phyloP scores from a whole-genome alignment of 1,140 invertebrate genomes.

The Gerris buenoi region DNA sequence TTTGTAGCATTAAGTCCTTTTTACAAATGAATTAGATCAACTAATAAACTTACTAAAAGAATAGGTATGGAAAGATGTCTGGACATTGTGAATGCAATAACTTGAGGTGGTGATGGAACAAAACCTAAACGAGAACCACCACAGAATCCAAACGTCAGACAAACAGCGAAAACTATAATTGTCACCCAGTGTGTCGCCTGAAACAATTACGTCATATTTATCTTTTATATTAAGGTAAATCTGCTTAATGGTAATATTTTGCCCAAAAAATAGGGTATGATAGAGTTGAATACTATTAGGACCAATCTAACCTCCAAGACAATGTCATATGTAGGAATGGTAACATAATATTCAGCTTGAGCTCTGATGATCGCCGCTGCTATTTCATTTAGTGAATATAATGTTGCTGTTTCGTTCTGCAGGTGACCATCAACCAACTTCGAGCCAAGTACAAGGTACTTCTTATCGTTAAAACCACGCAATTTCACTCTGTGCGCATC shows the following conservation, averaged over 20 bases:
- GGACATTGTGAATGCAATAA: not conserved
- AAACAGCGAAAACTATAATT: not conserved
- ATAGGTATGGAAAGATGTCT: not conserved
- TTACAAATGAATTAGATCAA: too few relatives aligned
- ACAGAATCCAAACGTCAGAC: not conserved
- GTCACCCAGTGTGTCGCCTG: not conserved
- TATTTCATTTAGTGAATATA: not conserved
- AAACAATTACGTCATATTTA: too few relatives aligned
- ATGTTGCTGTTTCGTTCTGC: not conserved
- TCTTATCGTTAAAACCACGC: not conserved
- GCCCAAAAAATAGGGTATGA: too few relatives aligned
- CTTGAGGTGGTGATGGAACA: not conserved
- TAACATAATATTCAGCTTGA: not conserved
- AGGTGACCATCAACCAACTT: not conserved
- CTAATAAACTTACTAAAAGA: not conserved
- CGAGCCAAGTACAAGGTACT: not conserved
- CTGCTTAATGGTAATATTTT: too few relatives aligned
- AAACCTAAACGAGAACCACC: not conserved
- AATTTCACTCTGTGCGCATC: too few relatives aligned
- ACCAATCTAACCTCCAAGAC: not conserved
- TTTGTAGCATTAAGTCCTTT: too few relatives aligned
- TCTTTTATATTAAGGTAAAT: too few relatives aligned
- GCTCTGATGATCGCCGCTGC: not conserved
- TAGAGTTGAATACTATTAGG: too few relatives aligned
- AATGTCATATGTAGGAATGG: not conserved